Evolutionary conservation across 2,113 vertebrate genomes (phyloP), one percentile per base, ranked within the genome.

Genomic region (Malurus melanocephalus): DNA sequence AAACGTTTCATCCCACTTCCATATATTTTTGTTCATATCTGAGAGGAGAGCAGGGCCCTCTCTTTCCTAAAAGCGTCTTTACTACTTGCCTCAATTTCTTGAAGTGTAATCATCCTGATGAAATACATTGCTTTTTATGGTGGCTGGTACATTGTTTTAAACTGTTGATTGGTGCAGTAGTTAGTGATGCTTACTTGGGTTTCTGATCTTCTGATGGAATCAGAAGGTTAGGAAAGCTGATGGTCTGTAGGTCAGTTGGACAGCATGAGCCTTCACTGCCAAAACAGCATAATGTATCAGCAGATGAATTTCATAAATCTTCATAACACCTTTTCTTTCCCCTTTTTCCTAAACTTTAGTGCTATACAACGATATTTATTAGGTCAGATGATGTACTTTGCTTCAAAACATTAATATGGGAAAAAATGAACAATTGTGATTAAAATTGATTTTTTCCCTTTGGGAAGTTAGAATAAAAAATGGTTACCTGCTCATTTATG

Each of bases 391-490:
- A 98, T 98, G 96, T 98, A 98, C 98, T 97, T 95, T 60, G 95
- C 97, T 97, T 96, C 95, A 96, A 97, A 98, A 98, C 98, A 98
- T 98, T 97, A 97, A 97, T 98, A 98, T 96, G 96, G 97, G 97
- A 97, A 96, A 96, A 97, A 97, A 96, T 94, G 98, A 98, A 97
- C 97, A 98, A 97, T 98, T 99, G 97, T 98, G 98, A 99, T 99
- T 99, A 98, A 98, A 99, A 99, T 99, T 98, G 98, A 99, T 99
- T 99, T 99, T 97, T 97, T 98, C 97, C 98, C 98, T 98, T 98
- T 98, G 98, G 98, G 98, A 98, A 98, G 97, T 97, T 97, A 97
- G 96, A 98, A 98, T 98, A 97, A 98, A 98, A 98, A 98, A 98
- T 98, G 98, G 98, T 99, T 99, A 98, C 98, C 97, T 98, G 97